phyloP scores from a whole-genome alignment of 2,797 vertebrate species.

The Megalops cyprinoides region DNA sequence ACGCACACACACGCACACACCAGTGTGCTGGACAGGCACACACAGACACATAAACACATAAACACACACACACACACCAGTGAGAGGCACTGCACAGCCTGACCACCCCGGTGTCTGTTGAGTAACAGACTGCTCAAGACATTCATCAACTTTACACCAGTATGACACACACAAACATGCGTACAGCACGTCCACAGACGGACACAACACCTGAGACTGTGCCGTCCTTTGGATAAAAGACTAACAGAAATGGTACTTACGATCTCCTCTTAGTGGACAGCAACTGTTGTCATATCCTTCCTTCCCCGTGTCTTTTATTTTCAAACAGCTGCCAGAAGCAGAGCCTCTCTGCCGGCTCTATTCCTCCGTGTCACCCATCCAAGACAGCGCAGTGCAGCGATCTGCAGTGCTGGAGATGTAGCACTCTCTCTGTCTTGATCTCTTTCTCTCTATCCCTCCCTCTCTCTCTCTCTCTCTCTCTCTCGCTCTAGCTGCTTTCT shows the following conservation, averaged over 20 bases:
- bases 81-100: no score
- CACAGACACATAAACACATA: no score
- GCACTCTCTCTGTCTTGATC: conserved; percentile 49
- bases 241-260: conserved; percentile 20
- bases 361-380: conserved; percentile 33
- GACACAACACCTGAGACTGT: no score
- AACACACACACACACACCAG: no score
- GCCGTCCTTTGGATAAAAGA: not conserved
- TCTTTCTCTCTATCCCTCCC: conserved; percentile 42
- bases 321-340: conserved; percentile 38
- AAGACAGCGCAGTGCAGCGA: conserved; percentile 37
- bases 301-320: conserved; percentile 1
- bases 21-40: no score
- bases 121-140: not conserved
- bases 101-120: no score
- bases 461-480: conserved; percentile 68
- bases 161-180: conserved; percentile 37
- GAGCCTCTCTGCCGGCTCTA: conserved; percentile 35
- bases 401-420: conserved; percentile 66
- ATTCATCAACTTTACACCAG: not conserved
- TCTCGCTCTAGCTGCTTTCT: conserved; percentile 41
- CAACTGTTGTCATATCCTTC: conserved; percentile 49
- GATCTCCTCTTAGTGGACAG: conserved; percentile 37
- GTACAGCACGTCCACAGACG: no score
- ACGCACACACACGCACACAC: no score